Evolutionary conservation across 2,797 vertebrate genomes (phyloP).

Genomic region (Siniperca obscura): DNA sequence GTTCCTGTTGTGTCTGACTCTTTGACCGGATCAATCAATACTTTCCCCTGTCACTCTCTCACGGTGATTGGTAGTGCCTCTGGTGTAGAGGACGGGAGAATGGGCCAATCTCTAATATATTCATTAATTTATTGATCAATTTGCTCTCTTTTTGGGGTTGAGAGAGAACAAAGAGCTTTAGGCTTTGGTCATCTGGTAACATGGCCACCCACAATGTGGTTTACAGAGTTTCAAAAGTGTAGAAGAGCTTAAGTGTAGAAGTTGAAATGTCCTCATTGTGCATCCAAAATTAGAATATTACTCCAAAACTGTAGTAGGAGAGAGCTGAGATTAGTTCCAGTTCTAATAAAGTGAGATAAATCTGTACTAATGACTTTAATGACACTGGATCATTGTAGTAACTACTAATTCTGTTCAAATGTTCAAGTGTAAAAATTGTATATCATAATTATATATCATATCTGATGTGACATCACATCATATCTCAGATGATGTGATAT

Average conservation of each 20-base stretch:
- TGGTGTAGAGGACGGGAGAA: constrained; percentile 38
- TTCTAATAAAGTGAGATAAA: neutral
- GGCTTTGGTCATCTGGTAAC: constrained; percentile 17
- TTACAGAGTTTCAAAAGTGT: neutral
- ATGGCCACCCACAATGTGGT: neutral
- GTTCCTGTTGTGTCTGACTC: constrained; percentile 51
- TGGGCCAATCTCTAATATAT: constrained; percentile 76
- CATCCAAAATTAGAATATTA: neutral
- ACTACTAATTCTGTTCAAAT: no score
- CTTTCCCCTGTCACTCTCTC: constrained; percentile 57
- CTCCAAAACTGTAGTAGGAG: neutral
- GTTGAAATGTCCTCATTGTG: neutral
- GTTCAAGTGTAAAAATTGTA: no score
- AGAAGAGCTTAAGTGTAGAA: neutral
- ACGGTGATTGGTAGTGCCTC: constrained; percentile 63
- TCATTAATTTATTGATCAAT: constrained; percentile 83
- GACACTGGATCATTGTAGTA: neutral
- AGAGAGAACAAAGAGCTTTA: constrained; percentile 62
- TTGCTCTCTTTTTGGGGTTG: constrained; percentile 53
- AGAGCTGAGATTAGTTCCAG: neutral
- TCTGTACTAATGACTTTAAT: neutral
- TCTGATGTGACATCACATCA: neutral
- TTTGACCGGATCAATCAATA: constrained; percentile 76
- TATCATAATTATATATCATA: neutral
- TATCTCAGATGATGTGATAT: neutral